Evolutionary conservation across 2,797 vertebrate species (phyloP).

Genomic region (Sternotherus odoratus): DNA sequence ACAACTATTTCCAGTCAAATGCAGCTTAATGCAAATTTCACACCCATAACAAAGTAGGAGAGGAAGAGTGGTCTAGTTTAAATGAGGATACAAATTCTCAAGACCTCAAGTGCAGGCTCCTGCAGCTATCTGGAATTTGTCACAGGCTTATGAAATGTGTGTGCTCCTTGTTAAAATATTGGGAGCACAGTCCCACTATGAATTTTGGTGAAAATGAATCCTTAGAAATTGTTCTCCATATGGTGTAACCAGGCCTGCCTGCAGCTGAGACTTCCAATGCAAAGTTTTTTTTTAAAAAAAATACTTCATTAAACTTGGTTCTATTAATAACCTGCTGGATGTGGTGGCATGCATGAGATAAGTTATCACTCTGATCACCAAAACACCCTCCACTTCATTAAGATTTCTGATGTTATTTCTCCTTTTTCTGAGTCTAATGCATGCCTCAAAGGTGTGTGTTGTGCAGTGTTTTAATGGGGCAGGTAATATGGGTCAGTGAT

Average conservation of each 20-base stretch:
- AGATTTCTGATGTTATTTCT: slow-evolving; percentile 68
- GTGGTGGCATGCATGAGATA: not conserved
- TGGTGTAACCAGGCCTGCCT: not conserved
- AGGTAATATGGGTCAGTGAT: not conserved
- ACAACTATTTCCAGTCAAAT: not conserved
- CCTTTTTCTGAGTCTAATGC: slow-evolving; percentile 77
- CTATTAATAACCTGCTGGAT: not conserved
- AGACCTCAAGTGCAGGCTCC: not conserved
- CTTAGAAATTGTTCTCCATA: not conserved
- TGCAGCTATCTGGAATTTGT: fast-evolving
- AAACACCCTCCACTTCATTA: not conserved
- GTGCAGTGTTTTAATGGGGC: slow-evolving; percentile 11
- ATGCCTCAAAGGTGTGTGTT: slow-evolving; percentile 66
- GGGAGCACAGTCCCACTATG: not conserved
- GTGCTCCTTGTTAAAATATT: not conserved
- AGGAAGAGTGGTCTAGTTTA: not conserved
- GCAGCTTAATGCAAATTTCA: not conserved
- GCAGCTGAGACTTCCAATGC: slow-evolving; percentile 58
- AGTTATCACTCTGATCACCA: not conserved
- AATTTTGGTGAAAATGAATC: not conserved
- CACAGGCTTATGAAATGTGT: not conserved
- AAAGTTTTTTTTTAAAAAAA: not conserved
- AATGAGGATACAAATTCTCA: fast-evolving
- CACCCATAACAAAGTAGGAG: not conserved
- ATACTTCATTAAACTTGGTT: not conserved